These are phyloP conservation scores for Peromyscus maniculatus DNA, from an alignment of 2,113 vertebrate species.

Conservation along the genomic window DNA sequence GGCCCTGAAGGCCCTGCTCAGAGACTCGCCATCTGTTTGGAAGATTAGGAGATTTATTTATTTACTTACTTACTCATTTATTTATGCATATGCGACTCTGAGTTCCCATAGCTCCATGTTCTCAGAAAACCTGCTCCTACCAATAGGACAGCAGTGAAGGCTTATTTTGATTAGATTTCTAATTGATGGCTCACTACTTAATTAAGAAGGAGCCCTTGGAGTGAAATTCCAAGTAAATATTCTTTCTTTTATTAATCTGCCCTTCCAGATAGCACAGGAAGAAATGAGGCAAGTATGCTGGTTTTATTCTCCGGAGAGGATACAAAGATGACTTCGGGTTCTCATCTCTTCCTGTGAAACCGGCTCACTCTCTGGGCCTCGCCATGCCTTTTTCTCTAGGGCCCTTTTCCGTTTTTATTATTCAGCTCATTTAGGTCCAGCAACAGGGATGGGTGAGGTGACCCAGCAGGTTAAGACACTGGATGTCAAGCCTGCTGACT, in stretches of 20 bases:
- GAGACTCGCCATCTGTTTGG: background rate
- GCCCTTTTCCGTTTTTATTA: constrained; percentile 2
- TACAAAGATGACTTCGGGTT: constrained; percentile 18
- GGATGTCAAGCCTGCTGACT: background rate
- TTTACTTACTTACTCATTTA: background rate
- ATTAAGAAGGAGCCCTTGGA: constrained; percentile 78
- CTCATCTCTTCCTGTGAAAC: background rate
- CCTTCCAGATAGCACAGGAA: constrained; percentile 2
- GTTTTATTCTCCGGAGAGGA: constrained; percentile 39
- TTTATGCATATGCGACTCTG: background rate
- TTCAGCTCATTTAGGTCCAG: constrained; percentile 30
- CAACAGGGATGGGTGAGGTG: background rate
- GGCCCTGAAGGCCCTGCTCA: background rate
- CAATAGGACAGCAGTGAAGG: background rate
- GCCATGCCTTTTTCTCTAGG: background rate
- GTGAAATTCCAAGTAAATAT: constrained; percentile 67
- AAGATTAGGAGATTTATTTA: background rate
- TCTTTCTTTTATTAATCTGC: constrained; percentile 68
- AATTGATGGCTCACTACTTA: constrained; percentile 73
- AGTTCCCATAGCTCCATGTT: background rate
- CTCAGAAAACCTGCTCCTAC: constrained; percentile 45
- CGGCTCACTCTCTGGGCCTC: background rate
- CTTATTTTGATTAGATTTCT: constrained; percentile 73
- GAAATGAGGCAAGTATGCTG: background rate
- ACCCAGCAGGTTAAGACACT: background rate